Percentiles rank a stretch among this genome's conserved stretches.
Evolutionary conservation across 2,888 invertebrate genomes (phyloP).

Genomic region (Tenodera sinensis): DNA sequence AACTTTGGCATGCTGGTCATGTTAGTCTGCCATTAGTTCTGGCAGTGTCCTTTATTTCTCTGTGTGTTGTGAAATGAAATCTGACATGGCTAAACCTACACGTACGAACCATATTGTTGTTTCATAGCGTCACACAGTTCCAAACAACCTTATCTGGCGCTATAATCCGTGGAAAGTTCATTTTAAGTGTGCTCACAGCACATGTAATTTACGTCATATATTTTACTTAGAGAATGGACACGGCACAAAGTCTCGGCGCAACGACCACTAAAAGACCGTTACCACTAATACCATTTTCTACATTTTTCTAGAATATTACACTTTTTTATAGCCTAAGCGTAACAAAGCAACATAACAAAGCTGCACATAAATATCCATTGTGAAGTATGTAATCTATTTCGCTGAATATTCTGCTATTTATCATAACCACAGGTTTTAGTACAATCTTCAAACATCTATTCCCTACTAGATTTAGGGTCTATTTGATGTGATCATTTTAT

Average conservation of each 20-base stretch:
- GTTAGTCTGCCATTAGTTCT: background rate
- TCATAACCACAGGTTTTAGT: background rate
- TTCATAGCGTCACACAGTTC: background rate
- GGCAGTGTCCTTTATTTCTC: background rate
- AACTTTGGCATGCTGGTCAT: background rate
- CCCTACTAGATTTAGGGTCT: background rate
- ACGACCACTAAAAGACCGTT: background rate
- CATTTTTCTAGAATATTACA: background rate
- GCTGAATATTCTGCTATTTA: background rate
- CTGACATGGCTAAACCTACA: background rate
- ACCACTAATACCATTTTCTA: background rate
- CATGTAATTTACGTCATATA: background rate
- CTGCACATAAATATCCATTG: background rate
- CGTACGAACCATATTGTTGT: background rate
- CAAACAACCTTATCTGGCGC: background rate
- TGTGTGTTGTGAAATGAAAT: background rate
- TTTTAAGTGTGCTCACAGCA: background rate
- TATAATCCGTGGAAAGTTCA: background rate
- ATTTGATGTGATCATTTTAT: background rate
- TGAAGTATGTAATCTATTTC: background rate
- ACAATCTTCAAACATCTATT: background rate
- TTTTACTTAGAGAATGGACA: background rate
- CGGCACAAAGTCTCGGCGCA: background rate
- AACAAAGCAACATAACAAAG: no score
- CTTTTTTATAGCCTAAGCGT: background rate